A percentile compares a stretch with the other conserved stretches of the same genome.
phyloP scores from a whole-genome alignment of 1,140 invertebrate genomes.

The Anastrepha obliqua region DNA sequence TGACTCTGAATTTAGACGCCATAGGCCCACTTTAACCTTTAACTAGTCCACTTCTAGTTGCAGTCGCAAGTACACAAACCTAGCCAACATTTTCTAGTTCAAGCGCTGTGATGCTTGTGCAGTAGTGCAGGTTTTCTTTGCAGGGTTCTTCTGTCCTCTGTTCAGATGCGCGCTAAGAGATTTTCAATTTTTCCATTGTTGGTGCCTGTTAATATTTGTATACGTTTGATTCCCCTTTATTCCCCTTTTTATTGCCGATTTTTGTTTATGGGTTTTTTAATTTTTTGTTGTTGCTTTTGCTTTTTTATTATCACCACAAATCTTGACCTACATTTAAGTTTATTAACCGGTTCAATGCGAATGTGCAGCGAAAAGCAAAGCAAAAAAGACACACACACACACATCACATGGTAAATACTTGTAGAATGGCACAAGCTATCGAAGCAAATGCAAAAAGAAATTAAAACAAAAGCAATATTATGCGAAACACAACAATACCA shows the following conservation, averaged over 20 bases:
- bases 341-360: constrained; percentile 59
- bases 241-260: constrained; percentile 55
- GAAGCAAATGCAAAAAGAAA: not conserved
- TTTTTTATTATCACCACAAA: constrained; percentile 56
- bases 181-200: too few relatives aligned
- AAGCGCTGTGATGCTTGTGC: too few relatives aligned
- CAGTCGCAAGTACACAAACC: too few relatives aligned
- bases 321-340: constrained; percentile 60
- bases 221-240: too few relatives aligned
- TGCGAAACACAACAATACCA: not conserved
- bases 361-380: constrained; percentile 52
- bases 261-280: constrained; percentile 53
- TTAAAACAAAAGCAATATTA: not conserved
- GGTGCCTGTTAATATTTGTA: too few relatives aligned
- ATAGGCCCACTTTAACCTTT: too few relatives aligned
- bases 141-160: too few relatives aligned
- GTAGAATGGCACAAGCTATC: not conserved
- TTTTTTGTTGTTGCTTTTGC: constrained; percentile 46
- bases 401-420: not conserved
- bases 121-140: too few relatives aligned
- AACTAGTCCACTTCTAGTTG: too few relatives aligned
- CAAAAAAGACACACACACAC: constrained; percentile 9
- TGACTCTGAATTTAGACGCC: too few relatives aligned
- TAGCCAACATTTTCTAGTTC: too few relatives aligned
- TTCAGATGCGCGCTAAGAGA: too few relatives aligned